These are phyloP conservation scores for Triops cancriformis DNA, from an alignment of 1,140 invertebrate genomes.

Conservation along the genomic window DNA sequence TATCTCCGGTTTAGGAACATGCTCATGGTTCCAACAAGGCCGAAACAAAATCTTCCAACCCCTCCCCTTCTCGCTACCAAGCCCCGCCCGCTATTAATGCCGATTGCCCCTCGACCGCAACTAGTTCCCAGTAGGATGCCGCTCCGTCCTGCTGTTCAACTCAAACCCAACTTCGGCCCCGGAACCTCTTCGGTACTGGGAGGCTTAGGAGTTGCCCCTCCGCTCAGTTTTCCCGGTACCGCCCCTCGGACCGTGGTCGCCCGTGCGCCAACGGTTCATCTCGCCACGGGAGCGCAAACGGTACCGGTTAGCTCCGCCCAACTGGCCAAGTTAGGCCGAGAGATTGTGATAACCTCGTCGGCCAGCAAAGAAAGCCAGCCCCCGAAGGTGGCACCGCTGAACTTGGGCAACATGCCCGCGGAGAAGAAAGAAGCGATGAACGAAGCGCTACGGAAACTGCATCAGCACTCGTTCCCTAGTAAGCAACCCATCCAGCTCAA, in stretches of 20 bases:
- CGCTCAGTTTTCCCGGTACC: not conserved
- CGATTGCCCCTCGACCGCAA: not conserved
- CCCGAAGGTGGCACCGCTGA: constrained; percentile 18
- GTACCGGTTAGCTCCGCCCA: not conserved
- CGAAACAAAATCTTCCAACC: not conserved
- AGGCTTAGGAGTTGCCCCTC: not conserved
- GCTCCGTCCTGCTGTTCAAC: not conserved
- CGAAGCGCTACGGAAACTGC: constrained; percentile 21
- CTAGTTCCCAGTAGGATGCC: not conserved
- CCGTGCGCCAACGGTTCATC: not conserved
- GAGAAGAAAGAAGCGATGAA: constrained; percentile 27
- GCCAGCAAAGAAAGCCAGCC: not conserved
- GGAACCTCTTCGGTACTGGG: too few relatives aligned
- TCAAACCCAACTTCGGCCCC: not conserved
- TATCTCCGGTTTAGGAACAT: not conserved
- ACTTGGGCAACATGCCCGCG: constrained; percentile 16
- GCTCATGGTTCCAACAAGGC: not conserved
- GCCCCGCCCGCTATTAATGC: not conserved
- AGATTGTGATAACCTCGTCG: not conserved
- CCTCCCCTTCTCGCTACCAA: not conserved
- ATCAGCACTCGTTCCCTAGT: not conserved
- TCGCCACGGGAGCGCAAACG: not conserved
- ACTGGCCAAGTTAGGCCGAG: not conserved
- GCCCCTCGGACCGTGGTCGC: not conserved
- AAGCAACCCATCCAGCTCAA: constrained; percentile 2